phyloP scores from a whole-genome alignment of 2,113 vertebrate species.

The Falcunculus frontatus region DNA sequence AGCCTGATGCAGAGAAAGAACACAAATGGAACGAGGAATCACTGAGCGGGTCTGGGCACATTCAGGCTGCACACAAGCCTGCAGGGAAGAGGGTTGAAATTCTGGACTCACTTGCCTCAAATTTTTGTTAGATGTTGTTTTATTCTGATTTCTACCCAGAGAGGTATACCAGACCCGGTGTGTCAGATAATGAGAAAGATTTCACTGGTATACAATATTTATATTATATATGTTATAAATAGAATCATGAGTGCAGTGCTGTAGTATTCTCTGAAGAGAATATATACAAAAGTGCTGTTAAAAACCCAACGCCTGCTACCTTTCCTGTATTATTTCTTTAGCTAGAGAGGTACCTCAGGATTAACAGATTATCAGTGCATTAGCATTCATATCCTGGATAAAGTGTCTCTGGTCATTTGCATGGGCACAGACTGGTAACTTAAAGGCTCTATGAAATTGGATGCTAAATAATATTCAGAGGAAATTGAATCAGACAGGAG shows the following conservation, averaged over 20 bases:
- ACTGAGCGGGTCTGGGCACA: fast-evolving
- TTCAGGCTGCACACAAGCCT: background rate
- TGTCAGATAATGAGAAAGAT: background rate
- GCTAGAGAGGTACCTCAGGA: background rate
- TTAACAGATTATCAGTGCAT: background rate
- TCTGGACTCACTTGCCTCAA: background rate
- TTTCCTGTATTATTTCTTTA: background rate
- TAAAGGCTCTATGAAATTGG: background rate
- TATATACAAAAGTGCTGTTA: background rate
- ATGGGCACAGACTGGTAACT: background rate
- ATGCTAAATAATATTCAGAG: constrained; percentile 3
- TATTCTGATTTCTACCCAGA: background rate
- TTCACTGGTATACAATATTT: background rate
- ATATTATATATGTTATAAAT: background rate
- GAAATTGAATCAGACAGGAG: background rate
- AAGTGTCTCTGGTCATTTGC: background rate
- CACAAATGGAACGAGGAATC: background rate
- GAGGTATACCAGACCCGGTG: background rate
- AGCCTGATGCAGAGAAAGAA: background rate
- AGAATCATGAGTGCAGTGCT: background rate
- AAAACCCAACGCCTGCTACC: background rate
- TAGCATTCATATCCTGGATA: background rate
- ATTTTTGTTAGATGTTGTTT: background rate
- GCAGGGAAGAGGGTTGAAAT: background rate
- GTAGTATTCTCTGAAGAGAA: background rate